Conservation (phyloP, 2,113 vertebrate species). For the Bubo blakistoni region DNA sequence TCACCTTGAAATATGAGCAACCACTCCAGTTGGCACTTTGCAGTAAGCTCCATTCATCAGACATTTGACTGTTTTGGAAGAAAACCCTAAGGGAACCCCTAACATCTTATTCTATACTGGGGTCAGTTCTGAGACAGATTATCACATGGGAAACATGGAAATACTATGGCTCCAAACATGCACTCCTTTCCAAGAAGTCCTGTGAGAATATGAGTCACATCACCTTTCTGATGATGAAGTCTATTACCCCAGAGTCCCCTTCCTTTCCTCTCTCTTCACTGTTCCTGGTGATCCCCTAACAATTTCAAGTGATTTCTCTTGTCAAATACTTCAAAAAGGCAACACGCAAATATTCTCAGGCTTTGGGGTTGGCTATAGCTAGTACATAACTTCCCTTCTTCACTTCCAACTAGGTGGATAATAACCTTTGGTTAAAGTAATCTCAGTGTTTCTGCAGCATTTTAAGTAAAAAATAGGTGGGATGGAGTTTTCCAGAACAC, state of each 20-base stretch:
- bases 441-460: not conserved
- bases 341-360: not conserved
- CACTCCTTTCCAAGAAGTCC: not conserved
- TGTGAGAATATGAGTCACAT: not conserved
- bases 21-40: not conserved
- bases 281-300: not conserved
- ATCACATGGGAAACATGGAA: not conserved
- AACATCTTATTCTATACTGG: not conserved
- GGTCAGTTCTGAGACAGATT: not conserved
- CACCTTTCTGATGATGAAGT: not conserved
- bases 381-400: not conserved
- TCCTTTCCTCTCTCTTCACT: not conserved
- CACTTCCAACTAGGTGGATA: not conserved
- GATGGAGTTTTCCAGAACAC: not conserved
- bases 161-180: accelerated
- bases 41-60: not conserved
- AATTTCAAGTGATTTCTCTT: not conserved
- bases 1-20: not conserved
- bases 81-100: not conserved
- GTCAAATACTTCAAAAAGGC: not conserved
- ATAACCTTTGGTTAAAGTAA: not conserved
- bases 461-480: not conserved
- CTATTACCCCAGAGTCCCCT: not conserved
- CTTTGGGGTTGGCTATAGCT: not conserved
- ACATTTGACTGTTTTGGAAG: not conserved